Base-by-base conservation (phyloP, 2,113 vertebrate species). In the Eurypyga helias region DNA sequence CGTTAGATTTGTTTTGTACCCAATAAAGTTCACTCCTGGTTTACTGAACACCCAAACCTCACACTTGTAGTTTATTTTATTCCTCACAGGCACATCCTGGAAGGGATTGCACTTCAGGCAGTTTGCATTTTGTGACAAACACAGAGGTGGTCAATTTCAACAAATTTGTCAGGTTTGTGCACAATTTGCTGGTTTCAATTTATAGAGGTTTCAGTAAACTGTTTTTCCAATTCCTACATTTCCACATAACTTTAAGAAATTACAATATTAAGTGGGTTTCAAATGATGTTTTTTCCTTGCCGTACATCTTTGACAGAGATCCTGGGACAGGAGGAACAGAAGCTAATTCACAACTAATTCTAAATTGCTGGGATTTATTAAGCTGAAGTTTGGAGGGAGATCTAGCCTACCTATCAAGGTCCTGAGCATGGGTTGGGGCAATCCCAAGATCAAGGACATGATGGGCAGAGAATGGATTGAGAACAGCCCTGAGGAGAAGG, bases 271-370 rank as follows among this genome's bases (percentile, higher is more conserved):
- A 67, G 10, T n/a, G 15, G 5, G 11, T 58, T 89, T 75, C 2
- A 4, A 66, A 21, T 75, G 7, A 11, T 20, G 0, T 58, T 21
- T 65, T 80, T 29, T 4, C 7, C 8, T 71, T 48, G 4, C 60
- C 1, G 0, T 71, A 38, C 7, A 2, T 83, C 43, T 86, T 75
- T 62, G 21, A 49, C 21, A 54, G 64, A 83, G 49, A 41, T 80
- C 25, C 9, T 0, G 0, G 31, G 54, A 66, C 11, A 61, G 16
- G 57, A 75, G 8, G 29, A 72, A 60, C 26, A 38, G 58, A 7
- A 80, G 7, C 36, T 78, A 55, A 69, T 92, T 89, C 71, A 73
- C 66, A 31, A 38, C n/a, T n/a, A n/a, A n/a, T n/a, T n/a, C n/a
- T 38, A 60, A 52, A 71, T 45, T 93, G 5, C 15, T 90, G 34